Conservation (phyloP, 1,140 invertebrate genomes). For the Drosophila melanica region DNA sequence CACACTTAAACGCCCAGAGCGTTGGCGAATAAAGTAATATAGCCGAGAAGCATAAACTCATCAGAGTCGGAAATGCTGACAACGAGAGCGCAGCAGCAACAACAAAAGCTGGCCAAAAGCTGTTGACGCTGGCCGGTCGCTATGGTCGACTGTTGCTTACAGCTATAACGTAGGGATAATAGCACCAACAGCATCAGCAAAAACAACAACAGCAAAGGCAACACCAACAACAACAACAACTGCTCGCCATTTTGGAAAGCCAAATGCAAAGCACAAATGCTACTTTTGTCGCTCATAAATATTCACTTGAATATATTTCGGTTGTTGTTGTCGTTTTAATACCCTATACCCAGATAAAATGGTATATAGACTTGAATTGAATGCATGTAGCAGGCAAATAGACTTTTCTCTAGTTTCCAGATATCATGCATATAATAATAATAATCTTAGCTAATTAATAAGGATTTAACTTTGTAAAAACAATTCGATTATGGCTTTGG, state of each 20-base stretch:
- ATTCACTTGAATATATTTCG: conserved; percentile 74
- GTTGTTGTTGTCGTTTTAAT: conserved; percentile 19
- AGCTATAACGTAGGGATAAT: conserved; percentile 14
- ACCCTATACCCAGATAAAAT: no score
- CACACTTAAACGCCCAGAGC: not conserved
- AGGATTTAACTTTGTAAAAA: no score
- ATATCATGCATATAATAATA: no score
- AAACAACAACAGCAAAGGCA: conserved; percentile 25
- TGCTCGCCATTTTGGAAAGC: conserved; percentile 49
- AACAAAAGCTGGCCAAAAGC: conserved; percentile 29
- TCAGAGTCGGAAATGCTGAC: conserved; percentile 78
- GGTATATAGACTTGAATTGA: no score
- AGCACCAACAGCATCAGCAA: conserved; percentile 20
- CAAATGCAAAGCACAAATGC: conserved; percentile 76
- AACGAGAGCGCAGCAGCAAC: conserved; percentile 51
- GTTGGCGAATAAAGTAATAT: conserved; percentile 72
- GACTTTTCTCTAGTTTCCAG: no score
- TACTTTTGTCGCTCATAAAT: conserved; percentile 80
- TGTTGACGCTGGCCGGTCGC: conserved; percentile 51
- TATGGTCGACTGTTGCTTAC: conserved; percentile 63
- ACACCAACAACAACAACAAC: conserved; percentile 20
- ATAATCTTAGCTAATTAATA: no score
- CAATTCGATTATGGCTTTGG: no score
- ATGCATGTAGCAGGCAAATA: no score
- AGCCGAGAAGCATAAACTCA: conserved; percentile 77